These are phyloP conservation scores for Oplegnathus fasciatus DNA, from an alignment of 2,113 vertebrate species.

Conservation along the genomic window DNA sequence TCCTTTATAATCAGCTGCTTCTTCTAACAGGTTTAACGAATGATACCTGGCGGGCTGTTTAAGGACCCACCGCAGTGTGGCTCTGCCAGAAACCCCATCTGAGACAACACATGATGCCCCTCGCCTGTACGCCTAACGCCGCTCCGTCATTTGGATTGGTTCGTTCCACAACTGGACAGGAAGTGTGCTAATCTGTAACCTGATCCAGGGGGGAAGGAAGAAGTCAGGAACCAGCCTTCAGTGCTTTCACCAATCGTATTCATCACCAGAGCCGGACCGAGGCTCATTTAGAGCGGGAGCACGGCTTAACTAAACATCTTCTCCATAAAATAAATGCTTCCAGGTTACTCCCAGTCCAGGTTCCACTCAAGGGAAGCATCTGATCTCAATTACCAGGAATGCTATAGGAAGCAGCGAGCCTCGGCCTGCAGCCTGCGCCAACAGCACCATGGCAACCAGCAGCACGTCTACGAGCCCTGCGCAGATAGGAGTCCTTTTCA, in stretches of 20 bases:
- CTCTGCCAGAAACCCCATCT: conserved; percentile 63
- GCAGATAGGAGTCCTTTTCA: conserved; percentile 51
- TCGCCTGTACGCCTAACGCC: conserved; percentile 20
- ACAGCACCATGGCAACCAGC: conserved; percentile 72
- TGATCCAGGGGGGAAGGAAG: conserved; percentile 88
- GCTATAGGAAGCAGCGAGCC: conserved; percentile 83
- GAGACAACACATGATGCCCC: conserved; percentile 60
- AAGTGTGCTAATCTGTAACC: conserved; percentile 93
- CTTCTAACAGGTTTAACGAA: conserved; percentile 53
- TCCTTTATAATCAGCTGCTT: conserved; percentile 49
- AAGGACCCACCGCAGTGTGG: conserved; percentile 50
- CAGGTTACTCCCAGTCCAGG: conserved; percentile 90
- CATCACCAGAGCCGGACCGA: conserved; percentile 85
- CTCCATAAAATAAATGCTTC: conserved; percentile 96
- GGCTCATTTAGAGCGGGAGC: conserved; percentile 84
- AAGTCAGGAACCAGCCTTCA: conserved; percentile 89
- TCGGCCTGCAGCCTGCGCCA: conserved; percentile 55
- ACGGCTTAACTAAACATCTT: conserved; percentile 86
- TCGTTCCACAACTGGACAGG: conserved; percentile 85
- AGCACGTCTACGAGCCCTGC: conserved; percentile 49
- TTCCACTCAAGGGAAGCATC: conserved; percentile 86
- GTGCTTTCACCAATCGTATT: conserved; percentile 91
- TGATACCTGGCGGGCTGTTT: conserved; percentile 34
- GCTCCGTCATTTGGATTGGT: conserved; percentile 66
- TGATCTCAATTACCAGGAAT: conserved; percentile 90